These are phyloP conservation scores for Cnemophilus loriae DNA, from an alignment of 2,113 vertebrate species.

Conservation along the genomic window DNA sequence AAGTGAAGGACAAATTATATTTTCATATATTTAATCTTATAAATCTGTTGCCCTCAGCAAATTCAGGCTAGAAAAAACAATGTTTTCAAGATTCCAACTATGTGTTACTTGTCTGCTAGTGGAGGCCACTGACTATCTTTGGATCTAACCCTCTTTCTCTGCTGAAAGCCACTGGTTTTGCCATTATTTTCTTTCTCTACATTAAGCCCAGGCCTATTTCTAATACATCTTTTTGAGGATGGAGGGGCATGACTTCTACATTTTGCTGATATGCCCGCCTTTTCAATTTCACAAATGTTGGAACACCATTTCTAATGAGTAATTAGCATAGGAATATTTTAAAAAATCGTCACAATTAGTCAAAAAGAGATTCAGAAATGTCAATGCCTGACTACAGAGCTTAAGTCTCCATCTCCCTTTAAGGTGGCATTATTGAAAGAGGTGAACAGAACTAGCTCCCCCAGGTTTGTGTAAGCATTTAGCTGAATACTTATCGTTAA, in stretches of 20 bases:
- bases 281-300: not conserved
- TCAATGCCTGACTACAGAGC: not conserved
- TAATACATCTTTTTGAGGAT: not conserved
- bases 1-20: not conserved
- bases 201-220: not conserved
- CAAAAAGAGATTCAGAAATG: not conserved
- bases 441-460: not conserved
- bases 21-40: not conserved
- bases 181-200: not conserved
- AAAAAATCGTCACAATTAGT: not conserved
- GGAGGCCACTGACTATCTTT: not conserved
- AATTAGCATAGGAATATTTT: not conserved
- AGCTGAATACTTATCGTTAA: not conserved
- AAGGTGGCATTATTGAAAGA: not conserved
- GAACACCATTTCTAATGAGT: not conserved
- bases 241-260: not conserved
- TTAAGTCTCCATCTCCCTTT: not conserved
- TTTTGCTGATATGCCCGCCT: not conserved
- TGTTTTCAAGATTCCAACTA: not conserved
- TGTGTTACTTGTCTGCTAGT: not conserved
- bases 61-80: not conserved
- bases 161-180: not conserved
- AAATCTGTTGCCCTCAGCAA: not conserved
- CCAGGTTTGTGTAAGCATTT: not conserved
- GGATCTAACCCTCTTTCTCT: not conserved